phyloP scores from a whole-genome alignment of 1,140 invertebrate genomes.

The Micrasema minimum region DNA sequence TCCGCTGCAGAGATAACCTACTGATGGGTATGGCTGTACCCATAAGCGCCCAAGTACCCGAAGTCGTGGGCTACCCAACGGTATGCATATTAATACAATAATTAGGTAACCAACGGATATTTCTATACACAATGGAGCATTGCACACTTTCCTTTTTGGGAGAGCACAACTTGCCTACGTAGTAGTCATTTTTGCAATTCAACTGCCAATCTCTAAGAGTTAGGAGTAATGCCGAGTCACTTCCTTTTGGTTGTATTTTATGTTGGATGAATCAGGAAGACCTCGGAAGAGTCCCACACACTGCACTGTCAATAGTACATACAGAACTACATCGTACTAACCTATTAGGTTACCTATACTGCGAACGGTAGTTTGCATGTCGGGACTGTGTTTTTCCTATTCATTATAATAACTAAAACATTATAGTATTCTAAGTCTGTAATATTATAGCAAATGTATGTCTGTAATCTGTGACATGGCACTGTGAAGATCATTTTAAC shows the following conservation, averaged over 20 bases:
- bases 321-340: no score
- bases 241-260: constrained; percentile 3
- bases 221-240: constrained; percentile 11
- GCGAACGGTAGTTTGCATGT: constrained; percentile 28
- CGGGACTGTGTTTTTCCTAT: neutral
- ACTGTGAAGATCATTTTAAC: no score
- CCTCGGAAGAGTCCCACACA: constrained; percentile 17
- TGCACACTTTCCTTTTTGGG: constrained; percentile 28
- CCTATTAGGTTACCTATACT: neutral
- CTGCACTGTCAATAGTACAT: neutral
- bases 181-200: constrained; percentile 34
- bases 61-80: constrained; percentile 24
- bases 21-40: constrained; percentile 1
- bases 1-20: constrained; percentile 6
- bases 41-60: no score
- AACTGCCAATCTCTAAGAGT: constrained; percentile 6
- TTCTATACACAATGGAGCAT: constrained; percentile 25
- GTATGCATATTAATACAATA: constrained; percentile 37
- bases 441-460: no score
- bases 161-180: constrained; percentile 8
- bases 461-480: no score
- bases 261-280: constrained; percentile 14
- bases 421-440: no score
- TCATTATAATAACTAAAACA: no score
- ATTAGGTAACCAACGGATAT: constrained; percentile 30